A percentile compares a stretch with the other conserved stretches of the same genome.
These are phyloP conservation scores for Poecilia velifera DNA, from an alignment of 2,797 vertebrate genomes.

Conservation along the genomic window DNA sequence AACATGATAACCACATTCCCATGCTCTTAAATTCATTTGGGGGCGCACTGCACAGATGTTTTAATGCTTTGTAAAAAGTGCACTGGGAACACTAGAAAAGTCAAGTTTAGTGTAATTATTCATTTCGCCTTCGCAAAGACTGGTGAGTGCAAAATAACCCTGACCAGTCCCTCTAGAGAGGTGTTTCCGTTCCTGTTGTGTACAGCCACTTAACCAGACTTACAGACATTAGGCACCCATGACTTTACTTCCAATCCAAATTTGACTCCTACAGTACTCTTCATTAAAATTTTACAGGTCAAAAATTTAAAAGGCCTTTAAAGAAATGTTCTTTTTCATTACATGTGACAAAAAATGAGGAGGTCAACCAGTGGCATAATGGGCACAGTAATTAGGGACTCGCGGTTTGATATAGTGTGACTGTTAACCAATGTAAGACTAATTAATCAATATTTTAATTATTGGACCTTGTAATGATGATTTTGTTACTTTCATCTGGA, in stretches of 20 bases:
- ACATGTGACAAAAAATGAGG: conserved; percentile 89
- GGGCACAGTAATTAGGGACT: conserved; percentile 92
- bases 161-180: conserved; percentile 81
- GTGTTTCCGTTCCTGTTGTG: conserved; percentile 82
- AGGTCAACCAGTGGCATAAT: conserved; percentile 94
- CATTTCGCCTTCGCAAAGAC: conserved; percentile 53
- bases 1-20: conserved; percentile 77
- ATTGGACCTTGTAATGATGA: conserved; percentile 98
- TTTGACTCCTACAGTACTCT: conserved; percentile 87
- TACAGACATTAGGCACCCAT: conserved; percentile 90
- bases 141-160: conserved; percentile 65
- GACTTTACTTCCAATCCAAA: conserved; percentile 95
- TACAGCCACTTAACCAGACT: conserved; percentile 93
- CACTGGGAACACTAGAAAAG: conserved; percentile 62
- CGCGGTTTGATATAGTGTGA: conserved; percentile 97
- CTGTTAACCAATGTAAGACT: conserved; percentile 98
- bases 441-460: conserved; percentile 99
- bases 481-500: conserved; percentile 92
- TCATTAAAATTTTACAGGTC: conserved; percentile 99
- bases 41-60: conserved; percentile 63
- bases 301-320: conserved; percentile 99
- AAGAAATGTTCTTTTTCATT: conserved; percentile 96
- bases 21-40: conserved; percentile 72
- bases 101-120: conserved; percentile 71
- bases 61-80: conserved; percentile 58